Evolutionary conservation across 1,140 invertebrate genomes (phyloP), one percentile per base, ranked within the genome.

Genomic region (Meloidogyne exigua): DNA sequence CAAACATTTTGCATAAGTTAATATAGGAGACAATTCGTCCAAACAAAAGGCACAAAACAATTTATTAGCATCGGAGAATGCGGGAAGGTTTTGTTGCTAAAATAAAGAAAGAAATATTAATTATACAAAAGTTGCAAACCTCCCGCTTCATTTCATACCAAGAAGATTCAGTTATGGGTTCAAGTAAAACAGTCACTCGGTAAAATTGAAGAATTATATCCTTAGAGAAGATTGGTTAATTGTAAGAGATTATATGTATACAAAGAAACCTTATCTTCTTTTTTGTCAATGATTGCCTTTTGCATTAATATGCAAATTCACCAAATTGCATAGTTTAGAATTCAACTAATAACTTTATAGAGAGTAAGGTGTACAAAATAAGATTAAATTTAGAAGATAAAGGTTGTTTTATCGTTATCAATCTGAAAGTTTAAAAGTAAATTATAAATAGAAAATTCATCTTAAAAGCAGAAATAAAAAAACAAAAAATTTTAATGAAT

Each of bases 81-180:
- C 32, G 12, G 75, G 75, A 21, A 72, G 25, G 10, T 69, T 75
- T 62, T 32, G 39, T 63, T 75, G 69, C 68, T 73, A 26, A 23
- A 70, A 39, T 13, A 18, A 13, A n/a, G 62, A 72, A 26, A 32
- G 7, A 32, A 39, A 39, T 39, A 39, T 39, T 65, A 23, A 25
- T 10, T 63, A 23, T 21, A n/a, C 21, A 10, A n/a, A 26, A 42
- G 23, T 25, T n/a, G 15, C 13, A 32, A 32, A 72, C 71, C 71
- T 71, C 75, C 3, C 75, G 69, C 49, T 68, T 72, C 75, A 76
- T 76, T 64, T 76, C 75, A 44, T 76, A 76, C 75, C 75, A 72
- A 36, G 57, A 36, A 65, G 72, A 73, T 32, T 64, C 39, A 28
- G 72, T 73, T 28, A 73, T 73, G 13, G 72, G 72, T 32, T 73